A percentile compares a stretch with the other conserved stretches of the same genome.
Evolutionary conservation across 2,113 vertebrate species (phyloP).

Genomic region (Trematomus loennbergii): DNA sequence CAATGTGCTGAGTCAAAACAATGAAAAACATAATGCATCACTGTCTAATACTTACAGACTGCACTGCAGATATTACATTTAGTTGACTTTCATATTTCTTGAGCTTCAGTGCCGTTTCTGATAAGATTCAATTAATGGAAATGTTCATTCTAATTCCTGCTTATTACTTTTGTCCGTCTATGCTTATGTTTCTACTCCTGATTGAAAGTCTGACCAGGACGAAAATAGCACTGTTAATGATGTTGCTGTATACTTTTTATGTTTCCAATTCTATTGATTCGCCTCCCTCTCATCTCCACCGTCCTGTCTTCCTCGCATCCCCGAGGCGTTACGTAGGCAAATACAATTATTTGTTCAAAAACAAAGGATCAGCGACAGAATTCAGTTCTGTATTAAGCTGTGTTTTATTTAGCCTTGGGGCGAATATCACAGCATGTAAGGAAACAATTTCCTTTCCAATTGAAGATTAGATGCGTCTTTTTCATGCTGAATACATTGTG

Average conservation of each 20-base stretch:
- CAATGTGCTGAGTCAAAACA: slow-evolving; percentile 18
- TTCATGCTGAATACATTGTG: slow-evolving; percentile 13
- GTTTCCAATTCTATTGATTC: slow-evolving; percentile 41
- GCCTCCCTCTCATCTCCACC: slow-evolving; percentile 8
- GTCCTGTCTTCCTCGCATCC: slow-evolving; percentile 27
- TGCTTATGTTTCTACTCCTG: slow-evolving; percentile 5
- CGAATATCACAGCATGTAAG: slow-evolving; percentile 25
- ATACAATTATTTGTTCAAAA: slow-evolving; percentile 68
- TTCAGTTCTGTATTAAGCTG: slow-evolving; percentile 42
- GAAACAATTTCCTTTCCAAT: slow-evolving; percentile 31
- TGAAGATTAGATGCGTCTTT: slow-evolving; percentile 24
- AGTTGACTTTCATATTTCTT: slow-evolving; percentile 9
- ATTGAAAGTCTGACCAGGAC: slow-evolving; percentile 27
- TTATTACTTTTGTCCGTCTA: slow-evolving; percentile 18
- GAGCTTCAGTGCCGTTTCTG: slow-evolving; percentile 15
- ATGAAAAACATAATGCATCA: slow-evolving; percentile 16
- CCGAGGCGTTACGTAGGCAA: slow-evolving; percentile 21
- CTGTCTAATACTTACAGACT: background rate
- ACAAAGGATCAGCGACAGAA: slow-evolving; percentile 55
- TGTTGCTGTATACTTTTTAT: slow-evolving; percentile 38
- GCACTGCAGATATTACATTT: slow-evolving; percentile 8
- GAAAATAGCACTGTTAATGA: slow-evolving; percentile 12
- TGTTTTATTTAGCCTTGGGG: slow-evolving; percentile 39
- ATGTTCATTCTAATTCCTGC: slow-evolving; percentile 34
- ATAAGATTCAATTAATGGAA: slow-evolving; percentile 44